phyloP scores from a whole-genome alignment of 37 sponge, comb jelly and placozoan species.

The Geodia barretti region DNA sequence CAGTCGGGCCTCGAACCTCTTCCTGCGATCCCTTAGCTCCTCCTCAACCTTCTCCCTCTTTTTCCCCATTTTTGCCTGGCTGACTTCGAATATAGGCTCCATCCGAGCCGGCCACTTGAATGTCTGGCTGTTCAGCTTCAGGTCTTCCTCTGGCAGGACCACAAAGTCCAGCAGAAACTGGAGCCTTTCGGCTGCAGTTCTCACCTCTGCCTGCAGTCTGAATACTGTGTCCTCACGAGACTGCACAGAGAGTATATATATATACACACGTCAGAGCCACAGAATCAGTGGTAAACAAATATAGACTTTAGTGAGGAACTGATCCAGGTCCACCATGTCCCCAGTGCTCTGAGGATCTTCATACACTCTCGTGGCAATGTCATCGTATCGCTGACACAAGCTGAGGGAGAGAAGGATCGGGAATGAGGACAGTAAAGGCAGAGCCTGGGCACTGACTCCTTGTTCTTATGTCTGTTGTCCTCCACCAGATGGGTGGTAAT shows the following conservation, averaged over 20 bases:
- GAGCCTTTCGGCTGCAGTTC: conserved; percentile 79
- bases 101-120: conserved; percentile 93
- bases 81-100: conserved; percentile 93
- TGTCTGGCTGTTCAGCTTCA: conserved; percentile 87
- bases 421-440: not conserved
- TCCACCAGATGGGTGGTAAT: conserved; percentile 57
- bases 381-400: conserved; percentile 86
- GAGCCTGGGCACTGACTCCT: conserved; percentile 48
- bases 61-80: conserved; percentile 67
- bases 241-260: no score
- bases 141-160: conserved; percentile 86
- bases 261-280: not conserved
- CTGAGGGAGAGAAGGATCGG: conserved; percentile 30
- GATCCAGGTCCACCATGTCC: conserved; percentile 75
- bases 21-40: conserved; percentile 51
- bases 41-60: conserved; percentile 80
- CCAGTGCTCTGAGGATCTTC: conserved; percentile 84
- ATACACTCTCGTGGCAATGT: conserved; percentile 78
- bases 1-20: conserved; percentile 58
- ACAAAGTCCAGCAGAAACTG: conserved; percentile 90
- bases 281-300: not conserved
- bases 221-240: conserved; percentile 73
- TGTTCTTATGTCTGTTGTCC: conserved; percentile 86
- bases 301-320: conserved; percentile 78
- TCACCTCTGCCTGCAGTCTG: conserved; percentile 69